Percentiles rank a stretch among this genome's conserved stretches.
Evolutionary conservation across 1,140 invertebrate species (phyloP).

Genomic region (Cydia splendana): DNA sequence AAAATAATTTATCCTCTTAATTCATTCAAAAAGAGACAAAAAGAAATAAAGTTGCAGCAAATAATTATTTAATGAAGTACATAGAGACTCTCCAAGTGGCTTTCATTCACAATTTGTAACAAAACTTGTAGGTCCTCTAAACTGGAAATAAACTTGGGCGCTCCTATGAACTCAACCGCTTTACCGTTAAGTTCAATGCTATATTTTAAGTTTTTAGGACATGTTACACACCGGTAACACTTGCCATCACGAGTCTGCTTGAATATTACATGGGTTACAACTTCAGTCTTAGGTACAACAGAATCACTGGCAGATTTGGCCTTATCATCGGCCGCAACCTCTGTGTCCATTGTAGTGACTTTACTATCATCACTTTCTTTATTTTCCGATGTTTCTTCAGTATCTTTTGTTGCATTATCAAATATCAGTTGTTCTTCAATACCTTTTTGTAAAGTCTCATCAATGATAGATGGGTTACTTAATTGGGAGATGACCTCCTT

Average conservation of each 20-base stretch:
- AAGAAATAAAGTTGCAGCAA: conserved; percentile 35
- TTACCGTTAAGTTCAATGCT: conserved; percentile 70
- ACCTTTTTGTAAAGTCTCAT: conserved; percentile 66
- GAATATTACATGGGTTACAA: conserved; percentile 68
- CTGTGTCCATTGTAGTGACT: conserved; percentile 14
- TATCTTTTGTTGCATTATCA: conserved; percentile 32
- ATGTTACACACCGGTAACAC: conserved; percentile 70
- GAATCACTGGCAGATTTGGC: not conserved
- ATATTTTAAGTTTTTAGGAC: conserved; percentile 72
- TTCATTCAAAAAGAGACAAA: conserved; percentile 9
- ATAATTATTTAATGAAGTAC: conserved; percentile 56
- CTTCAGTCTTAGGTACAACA: conserved; percentile 34
- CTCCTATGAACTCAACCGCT: conserved; percentile 73
- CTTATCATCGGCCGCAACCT: not conserved
- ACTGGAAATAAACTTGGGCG: conserved; percentile 73
- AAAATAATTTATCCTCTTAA: conserved; percentile 11
- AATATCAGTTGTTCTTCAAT: conserved; percentile 64
- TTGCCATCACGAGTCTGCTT: conserved; percentile 67
- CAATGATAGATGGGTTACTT: conserved; percentile 70
- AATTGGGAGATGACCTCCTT: conserved; percentile 53
- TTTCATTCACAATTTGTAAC: conserved; percentile 77
- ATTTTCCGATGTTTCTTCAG: conserved; percentile 11
- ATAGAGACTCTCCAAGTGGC: conserved; percentile 70
- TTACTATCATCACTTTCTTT: conserved; percentile 14
- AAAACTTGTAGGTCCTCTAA: conserved; percentile 76